Base-by-base conservation (phyloP, 2,888 invertebrate genomes). In the Epistrophella euchroma region DNA sequence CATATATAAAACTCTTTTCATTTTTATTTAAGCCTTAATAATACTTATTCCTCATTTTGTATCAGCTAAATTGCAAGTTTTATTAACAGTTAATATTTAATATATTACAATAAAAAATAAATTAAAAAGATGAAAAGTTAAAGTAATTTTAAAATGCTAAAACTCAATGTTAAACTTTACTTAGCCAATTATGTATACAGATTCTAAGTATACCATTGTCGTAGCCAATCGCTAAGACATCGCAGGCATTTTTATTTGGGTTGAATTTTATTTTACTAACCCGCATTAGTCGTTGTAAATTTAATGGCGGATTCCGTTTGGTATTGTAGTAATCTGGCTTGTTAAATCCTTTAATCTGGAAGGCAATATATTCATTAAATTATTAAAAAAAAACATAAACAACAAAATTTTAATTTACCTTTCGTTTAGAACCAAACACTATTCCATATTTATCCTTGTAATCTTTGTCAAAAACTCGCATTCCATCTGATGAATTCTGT, bases 161-260 rank as follows among this genome's bases (percentile, higher is more conserved):
- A 47, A 22, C 25, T 35, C 37, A 52, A 25, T 25, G 32, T 35
- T 22, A 52, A n/a, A 2, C 15, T 45, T 60, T 17, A 47, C 28
- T 55, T 11, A 50, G 25, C 50, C 58, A 74, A 28, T 77, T 47
- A 5, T n/a, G 55, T 0, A 25, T 45, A 11, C 90, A 35, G 17
- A 92, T 88, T 13, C 92, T 89, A 17, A 92, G 17, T 32, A 92
- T 88, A 19, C 92, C 92, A 80, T 91, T 91, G 76, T 92, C 91
- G 66, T 91, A 91, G 11, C 92, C 92, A 19, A 89, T 77, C 11
- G 92, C 92, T 58, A 90, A 74, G 79, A 91, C 89, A 35, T 88
- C 74, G 9, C 88, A 78, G 5, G 88, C 89, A 3, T 83, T 72
- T 35, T 58, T 32, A 88, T 92, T 92, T 55, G 89, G 88, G 88